phyloP scores from a whole-genome alignment of 2,113 vertebrate species.

The Pterophyllum scalare region DNA sequence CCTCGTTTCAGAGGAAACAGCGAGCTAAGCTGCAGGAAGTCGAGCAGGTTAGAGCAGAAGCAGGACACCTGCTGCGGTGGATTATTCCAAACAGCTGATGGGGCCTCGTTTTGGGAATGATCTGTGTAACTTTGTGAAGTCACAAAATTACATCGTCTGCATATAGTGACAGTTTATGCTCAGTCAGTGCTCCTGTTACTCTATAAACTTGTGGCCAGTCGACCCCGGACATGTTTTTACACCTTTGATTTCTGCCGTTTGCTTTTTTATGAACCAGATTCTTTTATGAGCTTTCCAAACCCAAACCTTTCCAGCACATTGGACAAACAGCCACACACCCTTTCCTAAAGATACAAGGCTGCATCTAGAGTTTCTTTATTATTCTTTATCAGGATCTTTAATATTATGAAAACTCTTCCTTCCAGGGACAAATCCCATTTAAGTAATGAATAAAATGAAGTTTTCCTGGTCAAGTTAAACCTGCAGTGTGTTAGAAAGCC shows the following conservation, averaged over 20 bases:
- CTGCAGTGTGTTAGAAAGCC: no score
- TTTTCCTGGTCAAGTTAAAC: no score
- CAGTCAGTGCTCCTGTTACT: fast-evolving
- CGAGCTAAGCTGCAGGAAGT: neutral
- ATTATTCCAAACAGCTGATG: neutral
- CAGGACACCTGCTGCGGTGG: neutral
- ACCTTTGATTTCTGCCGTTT: neutral
- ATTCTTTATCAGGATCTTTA: no score
- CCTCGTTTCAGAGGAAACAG: neutral
- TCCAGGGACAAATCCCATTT: no score
- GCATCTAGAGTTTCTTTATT: no score
- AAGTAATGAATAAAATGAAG: no score
- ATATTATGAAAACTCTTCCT: no score
- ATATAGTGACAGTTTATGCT: fast-evolving
- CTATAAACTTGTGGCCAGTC: no score
- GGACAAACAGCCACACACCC: no score
- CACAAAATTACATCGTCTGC: neutral
- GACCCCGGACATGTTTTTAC: neutral
- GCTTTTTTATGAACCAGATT: neutral
- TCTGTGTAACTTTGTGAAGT: neutral
- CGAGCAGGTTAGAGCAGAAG: neutral
- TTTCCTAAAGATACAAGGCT: no score
- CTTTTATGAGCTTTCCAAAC: neutral
- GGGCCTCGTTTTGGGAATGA: neutral
- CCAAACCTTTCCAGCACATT: no score